Evolutionary conservation across 2,113 vertebrate genomes (phyloP).

Genomic region (Mus spicilegus): DNA sequence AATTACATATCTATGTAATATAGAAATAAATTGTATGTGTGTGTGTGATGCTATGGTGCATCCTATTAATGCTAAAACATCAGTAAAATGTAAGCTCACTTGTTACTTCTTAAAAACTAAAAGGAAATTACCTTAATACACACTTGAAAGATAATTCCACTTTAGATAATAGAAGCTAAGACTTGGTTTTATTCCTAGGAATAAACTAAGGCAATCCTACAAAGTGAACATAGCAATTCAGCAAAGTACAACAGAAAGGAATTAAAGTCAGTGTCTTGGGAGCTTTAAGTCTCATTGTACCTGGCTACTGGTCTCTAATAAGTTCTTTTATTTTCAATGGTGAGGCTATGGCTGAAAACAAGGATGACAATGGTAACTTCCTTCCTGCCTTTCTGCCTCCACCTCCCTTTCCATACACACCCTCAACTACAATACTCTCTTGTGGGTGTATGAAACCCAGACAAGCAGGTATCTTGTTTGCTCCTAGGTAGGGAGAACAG

Average conservation of each 20-base stretch:
- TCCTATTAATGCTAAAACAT: background rate
- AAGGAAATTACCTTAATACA: background rate
- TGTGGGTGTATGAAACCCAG: slow-evolving; percentile 60
- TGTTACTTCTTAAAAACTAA: background rate
- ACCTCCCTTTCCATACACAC: slow-evolving; percentile 48
- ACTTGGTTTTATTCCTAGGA: background rate
- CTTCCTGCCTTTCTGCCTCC: background rate
- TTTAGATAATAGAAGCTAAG: background rate
- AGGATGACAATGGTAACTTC: background rate
- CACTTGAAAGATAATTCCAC: background rate
- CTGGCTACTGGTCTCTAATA: background rate
- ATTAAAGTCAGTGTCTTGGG: background rate
- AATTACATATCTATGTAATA: background rate
- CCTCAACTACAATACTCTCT: slow-evolving; percentile 7
- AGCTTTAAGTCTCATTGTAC: background rate
- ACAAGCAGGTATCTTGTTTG: slow-evolving; percentile 57
- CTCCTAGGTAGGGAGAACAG: slow-evolving; percentile 5
- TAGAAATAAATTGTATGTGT: background rate
- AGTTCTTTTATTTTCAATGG: background rate
- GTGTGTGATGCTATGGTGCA: background rate
- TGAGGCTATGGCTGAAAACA: background rate
- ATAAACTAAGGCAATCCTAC: background rate
- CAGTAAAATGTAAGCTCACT: background rate
- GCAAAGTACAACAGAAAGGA: background rate
- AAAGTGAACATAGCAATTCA: background rate